phyloP scores from a whole-genome alignment of 2,113 vertebrate genomes.

The Phyllopteryx taeniolatus region DNA sequence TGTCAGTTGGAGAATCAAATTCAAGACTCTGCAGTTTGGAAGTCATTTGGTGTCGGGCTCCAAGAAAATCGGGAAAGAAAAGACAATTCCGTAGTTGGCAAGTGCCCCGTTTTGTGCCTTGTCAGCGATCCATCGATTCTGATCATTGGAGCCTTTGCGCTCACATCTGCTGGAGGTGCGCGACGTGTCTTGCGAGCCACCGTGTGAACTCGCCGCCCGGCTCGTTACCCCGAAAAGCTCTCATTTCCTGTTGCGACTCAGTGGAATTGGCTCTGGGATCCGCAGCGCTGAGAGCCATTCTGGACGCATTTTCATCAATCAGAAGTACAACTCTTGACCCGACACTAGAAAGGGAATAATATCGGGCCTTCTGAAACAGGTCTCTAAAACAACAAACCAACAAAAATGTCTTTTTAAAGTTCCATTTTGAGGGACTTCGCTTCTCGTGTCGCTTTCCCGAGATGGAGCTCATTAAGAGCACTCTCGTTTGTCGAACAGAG shows the following conservation, averaged over 20 bases:
- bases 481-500: conserved; percentile 74
- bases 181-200: conserved; percentile 24
- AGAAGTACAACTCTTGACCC: conserved; percentile 40
- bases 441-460: conserved; percentile 45
- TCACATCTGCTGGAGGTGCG: conserved; percentile 51
- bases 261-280: conserved; percentile 56
- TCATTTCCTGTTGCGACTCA: conserved; percentile 76
- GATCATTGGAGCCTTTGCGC: conserved; percentile 28
- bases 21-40: neutral
- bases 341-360: conserved; percentile 26
- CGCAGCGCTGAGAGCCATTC: conserved; percentile 22
- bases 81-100: conserved; percentile 25
- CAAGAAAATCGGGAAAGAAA: conserved; percentile 25
- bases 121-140: conserved; percentile 28
- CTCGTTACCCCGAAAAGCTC: conserved; percentile 64
- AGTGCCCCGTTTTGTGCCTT: conserved; percentile 24
- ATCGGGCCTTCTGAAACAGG: neutral
- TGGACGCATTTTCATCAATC: conserved; percentile 54
- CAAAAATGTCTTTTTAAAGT: neutral
- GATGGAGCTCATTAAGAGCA: conserved; percentile 69
- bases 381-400: neutral
- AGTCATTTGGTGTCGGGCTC: conserved; percentile 30
- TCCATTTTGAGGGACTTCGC: neutral
- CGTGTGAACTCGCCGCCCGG: conserved; percentile 47
- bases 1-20: neutral